A percentile compares a stretch with the other conserved stretches of the same genome.
Evolutionary conservation across 2,113 vertebrate species (phyloP).

Genomic region (Lates calcarifer): DNA sequence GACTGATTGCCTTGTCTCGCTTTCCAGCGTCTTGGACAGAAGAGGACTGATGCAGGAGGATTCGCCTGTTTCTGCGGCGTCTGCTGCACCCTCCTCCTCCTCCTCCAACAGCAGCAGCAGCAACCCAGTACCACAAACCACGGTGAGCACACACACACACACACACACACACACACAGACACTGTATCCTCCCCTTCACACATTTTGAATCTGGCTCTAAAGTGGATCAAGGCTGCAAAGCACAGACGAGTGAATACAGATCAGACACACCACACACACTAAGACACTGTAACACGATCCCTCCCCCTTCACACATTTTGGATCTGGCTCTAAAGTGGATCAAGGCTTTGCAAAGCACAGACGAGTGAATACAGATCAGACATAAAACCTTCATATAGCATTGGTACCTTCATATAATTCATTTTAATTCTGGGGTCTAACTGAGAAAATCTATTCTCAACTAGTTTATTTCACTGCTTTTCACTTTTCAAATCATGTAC

Average conservation of each 20-base stretch:
- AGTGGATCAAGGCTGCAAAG: conserved; percentile 41
- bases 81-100: conserved; percentile 43
- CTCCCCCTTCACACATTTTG: background rate
- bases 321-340: conserved; percentile 30
- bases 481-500: too few relatives aligned
- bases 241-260: conserved; percentile 33
- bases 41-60: conserved; percentile 82
- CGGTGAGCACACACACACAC: conserved; percentile 69
- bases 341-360: conserved; percentile 38
- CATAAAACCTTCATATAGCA: conserved; percentile 44
- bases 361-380: conserved; percentile 46
- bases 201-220: conserved; percentile 19
- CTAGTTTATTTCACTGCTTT: too few relatives aligned
- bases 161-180: conserved; percentile 7
- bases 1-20: conserved; percentile 50
- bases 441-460: too few relatives aligned
- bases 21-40: conserved; percentile 85
- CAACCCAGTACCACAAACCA: conserved; percentile 76
- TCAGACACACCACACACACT: background rate
- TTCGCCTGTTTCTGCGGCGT: conserved; percentile 24
- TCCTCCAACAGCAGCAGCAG: conserved; percentile 51
- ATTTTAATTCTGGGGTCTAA: too few relatives aligned
- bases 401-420: too few relatives aligned
- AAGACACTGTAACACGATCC: conserved; percentile 16
- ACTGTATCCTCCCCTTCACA: background rate